Evolutionary conservation across 2,797 vertebrate genomes (phyloP).

Genomic region (Malurus splendens): DNA sequence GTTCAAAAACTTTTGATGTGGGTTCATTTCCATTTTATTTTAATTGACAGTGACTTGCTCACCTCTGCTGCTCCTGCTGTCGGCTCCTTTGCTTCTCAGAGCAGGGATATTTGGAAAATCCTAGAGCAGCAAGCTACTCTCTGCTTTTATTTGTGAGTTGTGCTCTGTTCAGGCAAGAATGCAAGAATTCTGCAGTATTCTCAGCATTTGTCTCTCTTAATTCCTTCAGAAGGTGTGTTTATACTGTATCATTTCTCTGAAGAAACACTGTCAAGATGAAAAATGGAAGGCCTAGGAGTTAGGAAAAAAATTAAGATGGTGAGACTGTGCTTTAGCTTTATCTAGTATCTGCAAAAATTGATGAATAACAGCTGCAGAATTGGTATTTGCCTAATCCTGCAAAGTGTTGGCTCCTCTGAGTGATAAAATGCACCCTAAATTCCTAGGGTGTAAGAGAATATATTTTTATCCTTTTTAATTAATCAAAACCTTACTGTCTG

Average conservation of each 20-base stretch:
- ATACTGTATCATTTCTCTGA: slow-evolving; percentile 30
- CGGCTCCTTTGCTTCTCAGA: not conserved
- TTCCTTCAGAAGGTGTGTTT: slow-evolving; percentile 37
- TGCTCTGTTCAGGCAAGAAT: not conserved
- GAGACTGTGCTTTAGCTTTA: slow-evolving; percentile 2
- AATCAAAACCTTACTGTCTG: not conserved
- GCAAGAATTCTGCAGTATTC: not conserved
- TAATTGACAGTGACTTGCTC: not conserved
- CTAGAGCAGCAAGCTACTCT: not conserved
- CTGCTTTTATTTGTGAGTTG: not conserved
- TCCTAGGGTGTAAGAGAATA: not conserved
- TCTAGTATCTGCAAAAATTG: slow-evolving; percentile 24
- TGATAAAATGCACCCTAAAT: not conserved
- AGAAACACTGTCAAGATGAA: slow-evolving; percentile 49
- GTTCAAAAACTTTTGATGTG: not conserved
- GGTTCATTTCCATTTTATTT: not conserved
- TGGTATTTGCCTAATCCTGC: slow-evolving; percentile 29
- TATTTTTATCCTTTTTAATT: not conserved
- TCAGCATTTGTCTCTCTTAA: slow-evolving; percentile 1
- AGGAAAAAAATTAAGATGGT: not conserved
- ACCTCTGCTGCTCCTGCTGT: not conserved
- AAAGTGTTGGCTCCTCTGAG: not conserved
- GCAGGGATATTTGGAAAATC: not conserved
- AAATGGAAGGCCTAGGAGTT: slow-evolving; percentile 11
- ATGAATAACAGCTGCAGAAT: slow-evolving; percentile 17